Base-by-base conservation (phyloP, 1,140 invertebrate species). In the Stenopsyche tienmushanensis region DNA sequence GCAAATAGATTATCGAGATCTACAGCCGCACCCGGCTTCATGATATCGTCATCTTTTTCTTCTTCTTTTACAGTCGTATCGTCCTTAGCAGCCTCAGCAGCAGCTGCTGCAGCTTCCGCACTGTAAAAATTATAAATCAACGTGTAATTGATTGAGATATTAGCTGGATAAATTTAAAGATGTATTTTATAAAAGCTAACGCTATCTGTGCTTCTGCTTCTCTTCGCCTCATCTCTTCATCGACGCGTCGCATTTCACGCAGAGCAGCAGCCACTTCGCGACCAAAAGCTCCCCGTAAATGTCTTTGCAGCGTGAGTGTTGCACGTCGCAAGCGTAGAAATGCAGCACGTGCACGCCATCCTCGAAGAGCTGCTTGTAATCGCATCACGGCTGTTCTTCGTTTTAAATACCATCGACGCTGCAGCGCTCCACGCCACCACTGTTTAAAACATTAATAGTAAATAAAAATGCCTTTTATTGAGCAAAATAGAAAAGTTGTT, bases 1-100 rank as follows among this genome's bases (percentile, higher is more conserved):
- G 92, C 92, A 78, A 97, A 97, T 71, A 97, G 82, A 78, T 95
- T 94, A 76, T 97, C 94, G 52, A 97, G 81, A 75, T 96, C 93
- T 0, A 96, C 89, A 0, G 91, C 90, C 62, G 91, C 85, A 3
- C 83, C 80, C 8, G 72, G 71, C 23, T 80, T 76, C 18, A 78
- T 76, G 57, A 77, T 76, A 67, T 83, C 82, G 62, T 82, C 77
- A 64, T 82, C 77, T 74, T 84, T 82, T 58, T 80, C 73, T 69
- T 73, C 75, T 66, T 73, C 65, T 58, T 74, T 73, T 70, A 64
- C 71, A 58, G 64, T 73, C 13, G 26, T 49, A n/a, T 60, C 41
- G 8, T 59, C 24, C n/a, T 78, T 70, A 83, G 78, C 75, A 90
- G 88, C 73, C 88, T 84, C 72, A 91, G 89, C 62, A 85, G 66